These are phyloP conservation scores for Caenorhabditis drosophilae DNA, from an alignment of 2,888 invertebrate genomes.

Conservation along the genomic window DNA sequence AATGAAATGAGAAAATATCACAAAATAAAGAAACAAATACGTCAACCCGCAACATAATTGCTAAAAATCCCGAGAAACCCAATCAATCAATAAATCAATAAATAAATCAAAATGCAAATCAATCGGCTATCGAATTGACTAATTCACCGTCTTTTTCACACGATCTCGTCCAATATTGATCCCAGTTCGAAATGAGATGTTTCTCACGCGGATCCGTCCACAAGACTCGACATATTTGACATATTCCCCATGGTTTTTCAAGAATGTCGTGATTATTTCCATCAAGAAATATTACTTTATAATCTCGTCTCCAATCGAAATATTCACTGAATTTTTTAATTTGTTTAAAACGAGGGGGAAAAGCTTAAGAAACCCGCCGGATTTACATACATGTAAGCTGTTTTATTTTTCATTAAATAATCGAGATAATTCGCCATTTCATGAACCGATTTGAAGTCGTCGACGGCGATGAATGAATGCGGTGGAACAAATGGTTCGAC, in stretches of 20 bases:
- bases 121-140: neutral
- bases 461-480: conserved; percentile 71
- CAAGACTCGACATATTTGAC: conserved; percentile 63
- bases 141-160: conserved; percentile 51
- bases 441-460: conserved; percentile 70
- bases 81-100: too few species aligned
- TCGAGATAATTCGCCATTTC: conserved; percentile 71
- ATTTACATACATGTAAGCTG: conserved; percentile 67
- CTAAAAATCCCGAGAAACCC: too few species aligned
- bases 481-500: conserved; percentile 69
- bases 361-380: neutral
- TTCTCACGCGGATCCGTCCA: conserved; percentile 43
- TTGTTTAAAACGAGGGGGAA: too few species aligned
- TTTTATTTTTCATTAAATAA: conserved; percentile 70
- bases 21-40: too few species aligned
- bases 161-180: conserved; percentile 38
- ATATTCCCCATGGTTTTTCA: conserved; percentile 68
- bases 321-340: conserved; percentile 71
- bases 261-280: conserved; percentile 59
- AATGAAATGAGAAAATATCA: too few species aligned
- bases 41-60: too few species aligned
- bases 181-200: conserved; percentile 40
- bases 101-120: too few species aligned
- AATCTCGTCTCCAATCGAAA: conserved; percentile 70
- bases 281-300: conserved; percentile 62